Percentiles rank a stretch among this genome's conserved stretches.
Conservation (phyloP, 2,797 vertebrate species). For the Periophthalmus magnuspinnatus region DNA sequence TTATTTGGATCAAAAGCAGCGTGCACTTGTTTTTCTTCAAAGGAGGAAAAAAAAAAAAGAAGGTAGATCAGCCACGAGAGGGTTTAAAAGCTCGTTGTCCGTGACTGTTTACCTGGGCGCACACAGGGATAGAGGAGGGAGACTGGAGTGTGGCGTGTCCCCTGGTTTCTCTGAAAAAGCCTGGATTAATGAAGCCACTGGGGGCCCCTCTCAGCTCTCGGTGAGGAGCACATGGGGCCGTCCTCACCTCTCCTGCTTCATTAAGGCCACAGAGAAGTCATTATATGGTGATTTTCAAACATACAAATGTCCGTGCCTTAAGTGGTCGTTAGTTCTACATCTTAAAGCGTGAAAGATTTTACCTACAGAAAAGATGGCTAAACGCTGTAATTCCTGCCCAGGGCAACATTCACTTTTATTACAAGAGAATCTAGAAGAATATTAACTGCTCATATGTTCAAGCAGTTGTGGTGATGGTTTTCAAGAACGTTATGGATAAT, state of each 20-base stretch:
- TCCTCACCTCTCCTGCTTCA: conserved; percentile 45
- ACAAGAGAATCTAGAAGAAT: background rate
- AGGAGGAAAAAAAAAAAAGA: conserved; percentile 38
- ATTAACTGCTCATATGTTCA: background rate
- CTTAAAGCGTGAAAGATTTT: conserved; percentile 13
- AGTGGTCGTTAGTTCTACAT: conserved; percentile 25
- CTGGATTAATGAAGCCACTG: conserved; percentile 74
- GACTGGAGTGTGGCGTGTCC: conserved; percentile 53
- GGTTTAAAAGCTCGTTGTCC: conserved; percentile 66
- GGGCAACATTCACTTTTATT: conserved; percentile 4
- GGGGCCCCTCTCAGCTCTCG: conserved; percentile 54
- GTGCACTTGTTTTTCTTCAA: conserved; percentile 60
- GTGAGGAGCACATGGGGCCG: conserved; percentile 34
- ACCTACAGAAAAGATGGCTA: background rate
- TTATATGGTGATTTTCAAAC: conserved; percentile 46
- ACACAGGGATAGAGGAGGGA: conserved; percentile 48
- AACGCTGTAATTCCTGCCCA: background rate
- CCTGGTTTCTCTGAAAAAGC: conserved; percentile 64
- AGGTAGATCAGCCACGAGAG: conserved; percentile 50
- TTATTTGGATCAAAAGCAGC: conserved; percentile 55
- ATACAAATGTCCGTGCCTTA: conserved; percentile 34
- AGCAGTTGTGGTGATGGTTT: background rate
- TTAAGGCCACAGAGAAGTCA: conserved; percentile 35
- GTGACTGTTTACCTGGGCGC: conserved; percentile 65
- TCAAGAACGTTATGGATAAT: background rate